A percentile compares a stretch with the other conserved stretches of the same genome.
Evolutionary conservation across 2,113 vertebrate genomes (phyloP).

Genomic region (Butorides virescens): DNA sequence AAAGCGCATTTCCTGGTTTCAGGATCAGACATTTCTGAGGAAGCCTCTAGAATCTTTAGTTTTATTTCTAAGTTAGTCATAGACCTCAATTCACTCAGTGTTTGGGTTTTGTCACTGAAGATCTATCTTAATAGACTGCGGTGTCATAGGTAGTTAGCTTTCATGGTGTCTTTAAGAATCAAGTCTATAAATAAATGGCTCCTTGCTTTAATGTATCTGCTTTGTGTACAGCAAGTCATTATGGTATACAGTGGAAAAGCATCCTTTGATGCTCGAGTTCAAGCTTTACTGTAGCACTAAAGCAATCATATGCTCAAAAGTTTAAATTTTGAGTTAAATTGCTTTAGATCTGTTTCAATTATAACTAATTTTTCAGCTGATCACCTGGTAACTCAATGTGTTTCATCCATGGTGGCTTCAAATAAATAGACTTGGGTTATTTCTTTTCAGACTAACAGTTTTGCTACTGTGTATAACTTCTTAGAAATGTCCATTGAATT

Average conservation of each 20-base stretch:
- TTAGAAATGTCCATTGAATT: constrained; percentile 7
- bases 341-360: neutral
- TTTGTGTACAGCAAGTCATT: neutral
- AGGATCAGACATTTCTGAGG: neutral
- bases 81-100: neutral
- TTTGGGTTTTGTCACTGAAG: neutral
- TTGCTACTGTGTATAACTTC: neutral
- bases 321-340: neutral
- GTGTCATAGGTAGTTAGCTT: neutral
- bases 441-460: constrained; percentile 21
- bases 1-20: fast-evolving
- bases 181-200: neutral
- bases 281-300: neutral
- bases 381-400: constrained; percentile 16
- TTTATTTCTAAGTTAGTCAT: neutral
- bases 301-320: neutral
- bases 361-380: constrained; percentile 1
- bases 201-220: neutral
- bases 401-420: constrained; percentile 11
- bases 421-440: neutral
- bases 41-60: neutral
- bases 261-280: neutral
- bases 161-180: neutral
- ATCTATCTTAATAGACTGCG: neutral
- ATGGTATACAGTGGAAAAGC: neutral